Evolutionary conservation across 2,888 invertebrate genomes (phyloP).

Genomic region (Pollenia griseotomentosa): DNA sequence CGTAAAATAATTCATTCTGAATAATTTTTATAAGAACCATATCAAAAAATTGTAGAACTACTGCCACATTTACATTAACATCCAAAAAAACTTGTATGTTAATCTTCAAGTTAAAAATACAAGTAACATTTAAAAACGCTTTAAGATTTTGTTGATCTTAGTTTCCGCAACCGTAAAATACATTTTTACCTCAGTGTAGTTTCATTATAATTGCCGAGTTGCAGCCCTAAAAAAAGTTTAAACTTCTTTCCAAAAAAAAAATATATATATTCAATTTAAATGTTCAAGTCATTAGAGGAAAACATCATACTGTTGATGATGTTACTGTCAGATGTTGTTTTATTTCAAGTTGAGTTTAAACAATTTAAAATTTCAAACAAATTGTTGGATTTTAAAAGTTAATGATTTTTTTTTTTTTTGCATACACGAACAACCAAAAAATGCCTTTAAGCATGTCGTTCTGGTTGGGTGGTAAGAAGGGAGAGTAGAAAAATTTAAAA

Average conservation of each 20-base stretch:
- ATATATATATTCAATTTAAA: slow-evolving; percentile 11
- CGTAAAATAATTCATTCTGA: too few relatives aligned
- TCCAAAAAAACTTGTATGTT: too few relatives aligned
- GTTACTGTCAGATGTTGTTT: slow-evolving; percentile 60
- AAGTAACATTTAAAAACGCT: too few relatives aligned
- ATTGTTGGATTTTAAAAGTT: slow-evolving; percentile 18
- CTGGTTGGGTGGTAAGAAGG: slow-evolving; percentile 26
- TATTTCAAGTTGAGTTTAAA: slow-evolving; percentile 38
- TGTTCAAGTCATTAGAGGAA: slow-evolving; percentile 39
- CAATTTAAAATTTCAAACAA: slow-evolving; percentile 40
- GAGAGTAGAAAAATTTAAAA: background rate
- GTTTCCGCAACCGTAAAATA: too few relatives aligned
- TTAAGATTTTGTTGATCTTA: too few relatives aligned
- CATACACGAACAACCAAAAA: slow-evolving; percentile 26
- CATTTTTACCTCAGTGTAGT: too few relatives aligned
- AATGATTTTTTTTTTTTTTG: slow-evolving; percentile 9
- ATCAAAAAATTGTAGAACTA: too few relatives aligned
- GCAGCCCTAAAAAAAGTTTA: background rate
- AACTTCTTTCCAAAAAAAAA: background rate
- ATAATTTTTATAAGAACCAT: too few relatives aligned
- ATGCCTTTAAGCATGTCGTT: slow-evolving; percentile 45
- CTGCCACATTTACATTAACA: too few relatives aligned
- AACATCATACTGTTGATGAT: slow-evolving; percentile 39
- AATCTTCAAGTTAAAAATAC: too few relatives aligned
- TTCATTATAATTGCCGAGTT: background rate